Evolutionary conservation across 2,113 vertebrate species (phyloP), one percentile per base, ranked within the genome.

Genomic region (Macquaria ambigua): DNA sequence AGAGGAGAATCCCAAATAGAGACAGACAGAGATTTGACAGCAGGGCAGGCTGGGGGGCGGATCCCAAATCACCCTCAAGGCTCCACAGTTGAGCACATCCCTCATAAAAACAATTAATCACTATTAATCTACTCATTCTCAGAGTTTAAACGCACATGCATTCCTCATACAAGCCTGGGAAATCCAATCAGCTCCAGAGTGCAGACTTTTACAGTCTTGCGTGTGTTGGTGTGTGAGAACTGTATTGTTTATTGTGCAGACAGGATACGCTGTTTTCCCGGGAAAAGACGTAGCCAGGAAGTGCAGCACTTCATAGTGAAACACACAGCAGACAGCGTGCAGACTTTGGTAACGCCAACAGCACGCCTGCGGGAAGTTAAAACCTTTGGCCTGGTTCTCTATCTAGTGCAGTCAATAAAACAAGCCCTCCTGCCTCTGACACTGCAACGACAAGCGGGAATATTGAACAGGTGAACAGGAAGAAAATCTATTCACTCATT

Each of bases 191-290:
- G 41, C 58, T 79, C 62, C 77, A 18, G 59, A 66, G 61, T 77
- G n/a, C 84, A 85, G 71, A 62, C 74, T 18, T 86, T 82, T 80
- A 80, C n/a, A 52, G 89, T 58, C 81, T 92, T 78, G 92, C 91
- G 89, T 95, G 93, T 90, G 79, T 72, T 71, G 43, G 59, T 88
- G 93, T 95, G 95, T 95, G 95, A 95, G 95, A 96, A 95, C 89
- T 63, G 90, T 83, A 95, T 94, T 94, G 95, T 95, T 95, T 95
- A 94, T 94, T 93, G 92, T 93, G 87, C 77, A 77, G 90, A 94
- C 96, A 95, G 96, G 95, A 96, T 94, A 94, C 92, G 87, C 88
- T 10, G 76, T 94, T 96, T 95, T 96, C 95, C 95, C 92, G 93
- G 95, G 94, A 95, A 96, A 93, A 94, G 86, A 91, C 77, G 77